Conservation (phyloP, 1,140 invertebrate genomes). For the Drosophila ercepeae region DNA sequence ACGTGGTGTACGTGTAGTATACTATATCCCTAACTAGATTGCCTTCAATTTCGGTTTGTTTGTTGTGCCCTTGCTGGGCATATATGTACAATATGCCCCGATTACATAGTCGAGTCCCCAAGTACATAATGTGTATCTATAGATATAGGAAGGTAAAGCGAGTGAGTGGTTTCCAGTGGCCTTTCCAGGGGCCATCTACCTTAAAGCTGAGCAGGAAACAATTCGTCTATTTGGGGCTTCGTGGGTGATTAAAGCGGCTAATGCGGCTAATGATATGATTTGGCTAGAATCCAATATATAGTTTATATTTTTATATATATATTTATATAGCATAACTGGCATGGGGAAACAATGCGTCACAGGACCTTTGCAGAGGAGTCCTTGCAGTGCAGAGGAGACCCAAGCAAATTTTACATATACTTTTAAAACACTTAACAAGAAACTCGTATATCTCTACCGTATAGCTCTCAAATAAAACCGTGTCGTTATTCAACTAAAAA, state of each 20-base stretch:
- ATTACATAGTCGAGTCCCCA: conserved; percentile 7
- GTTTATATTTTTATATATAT: conserved; percentile 6
- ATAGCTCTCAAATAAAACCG: background rate
- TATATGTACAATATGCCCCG: background rate
- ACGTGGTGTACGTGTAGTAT: conserved; percentile 19
- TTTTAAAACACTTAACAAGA: background rate
- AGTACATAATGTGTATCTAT: conserved; percentile 8
- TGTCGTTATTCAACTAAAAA: background rate
- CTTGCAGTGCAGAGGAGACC: background rate
- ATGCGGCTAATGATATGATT: conserved; percentile 65
- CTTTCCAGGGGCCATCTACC: conserved; percentile 14
- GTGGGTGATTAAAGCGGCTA: conserved; percentile 15
- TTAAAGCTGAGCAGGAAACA: conserved; percentile 63
- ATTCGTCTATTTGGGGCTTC: conserved; percentile 34
- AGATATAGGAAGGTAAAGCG: conserved; percentile 43
- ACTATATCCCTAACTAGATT: conserved; percentile 80
- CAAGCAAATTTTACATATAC: background rate
- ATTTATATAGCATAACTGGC: conserved; percentile 13
- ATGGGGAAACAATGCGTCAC: background rate
- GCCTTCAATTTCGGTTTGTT: conserved; percentile 71
- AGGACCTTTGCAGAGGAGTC: conserved; percentile 9
- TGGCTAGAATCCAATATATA: conserved; percentile 44
- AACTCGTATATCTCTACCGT: background rate
- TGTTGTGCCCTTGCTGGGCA: conserved; percentile 50
- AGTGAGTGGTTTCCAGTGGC: conserved; percentile 18